Evolutionary conservation across 2,888 invertebrate genomes (phyloP), one percentile per base, ranked within the genome.

Genomic region (Cyaniris semiargus): DNA sequence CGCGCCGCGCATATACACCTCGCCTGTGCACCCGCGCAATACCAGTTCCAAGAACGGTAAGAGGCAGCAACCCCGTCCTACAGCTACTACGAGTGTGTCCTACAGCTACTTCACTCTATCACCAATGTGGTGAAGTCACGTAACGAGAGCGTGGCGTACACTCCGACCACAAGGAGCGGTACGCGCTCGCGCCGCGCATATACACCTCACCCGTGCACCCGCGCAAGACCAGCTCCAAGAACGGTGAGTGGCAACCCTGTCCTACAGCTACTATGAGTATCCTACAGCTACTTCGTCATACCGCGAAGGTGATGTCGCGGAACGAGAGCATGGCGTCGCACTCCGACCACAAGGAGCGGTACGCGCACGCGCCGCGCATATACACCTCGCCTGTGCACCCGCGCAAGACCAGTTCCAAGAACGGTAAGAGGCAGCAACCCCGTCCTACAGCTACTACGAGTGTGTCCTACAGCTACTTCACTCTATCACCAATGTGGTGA

Each of bases 151-250:
- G 89, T 91, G 2, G 88, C 90, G 0, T 90, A 91, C 92, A 91
- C 7, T 87, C 90, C 0, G 92, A 91, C 6, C 89, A 91, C 21
- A 92, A 93, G 75, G 93, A 94, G 53, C 82, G 94, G 44, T 94
- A 93, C 76, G 90, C 91, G 18, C 91, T 90, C 44, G 89, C 92
- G 5, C 94, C 92, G 0, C 83, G 94, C 38, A 92, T 94, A 58
- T 94, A 94, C 79, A 93, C 94, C 0, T 94, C 94, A 1, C 94
- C 94, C 0, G 88, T 93, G 3, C 93, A 93, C 78, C 88, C 89
- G 13, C 88, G 92, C 77, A 94, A 94, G 80, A 85, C 84, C 23
- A 90, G 87, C 66, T 66, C 66, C 79, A 92, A 94, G 78, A 94
- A 93, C 81, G 94, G 94, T 93, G 79, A 86, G 87, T 34, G 38